Conservation (phyloP, 2,797 vertebrate genomes). For the Siniperca undulata region DNA sequence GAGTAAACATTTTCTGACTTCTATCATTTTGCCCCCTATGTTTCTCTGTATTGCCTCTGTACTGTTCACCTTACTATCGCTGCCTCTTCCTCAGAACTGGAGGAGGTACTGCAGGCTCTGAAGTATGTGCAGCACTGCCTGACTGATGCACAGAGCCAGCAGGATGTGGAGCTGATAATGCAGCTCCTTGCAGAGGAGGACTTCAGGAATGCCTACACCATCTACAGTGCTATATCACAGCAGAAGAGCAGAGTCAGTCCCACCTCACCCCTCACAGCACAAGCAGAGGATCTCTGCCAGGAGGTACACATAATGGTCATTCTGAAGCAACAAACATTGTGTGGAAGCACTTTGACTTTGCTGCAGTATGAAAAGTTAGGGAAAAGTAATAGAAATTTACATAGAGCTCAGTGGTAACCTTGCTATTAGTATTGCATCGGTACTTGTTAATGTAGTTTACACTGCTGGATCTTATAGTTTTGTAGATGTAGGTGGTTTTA, state of each 20-base stretch:
- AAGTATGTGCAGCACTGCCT: constrained; percentile 89
- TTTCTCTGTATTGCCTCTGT: background rate
- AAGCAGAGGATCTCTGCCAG: constrained; percentile 90
- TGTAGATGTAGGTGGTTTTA: constrained; percentile 7
- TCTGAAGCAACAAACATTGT: background rate
- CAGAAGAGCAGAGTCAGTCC: constrained; percentile 91
- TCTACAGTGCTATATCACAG: constrained; percentile 91
- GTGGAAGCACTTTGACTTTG: background rate
- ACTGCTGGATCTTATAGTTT: constrained; percentile 1
- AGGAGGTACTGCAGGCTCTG: constrained; percentile 91
- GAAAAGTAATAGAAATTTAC: background rate
- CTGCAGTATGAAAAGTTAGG: background rate
- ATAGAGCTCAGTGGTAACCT: background rate
- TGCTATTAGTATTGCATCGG: background rate
- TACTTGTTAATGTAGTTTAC: background rate
- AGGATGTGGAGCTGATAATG: constrained; percentile 90
- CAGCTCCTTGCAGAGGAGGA: constrained; percentile 91
- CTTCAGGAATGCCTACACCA: constrained; percentile 93
- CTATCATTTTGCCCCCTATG: background rate
- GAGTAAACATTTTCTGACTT: background rate
- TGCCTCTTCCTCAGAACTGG: constrained; percentile 87
- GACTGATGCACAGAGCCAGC: constrained; percentile 93
- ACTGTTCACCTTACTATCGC: constrained; percentile 8
- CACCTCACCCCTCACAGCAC: constrained; percentile 90
- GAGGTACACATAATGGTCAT: constrained; percentile 85